phyloP scores from a whole-genome alignment of 2,797 vertebrate species.

The Meda fulgida region DNA sequence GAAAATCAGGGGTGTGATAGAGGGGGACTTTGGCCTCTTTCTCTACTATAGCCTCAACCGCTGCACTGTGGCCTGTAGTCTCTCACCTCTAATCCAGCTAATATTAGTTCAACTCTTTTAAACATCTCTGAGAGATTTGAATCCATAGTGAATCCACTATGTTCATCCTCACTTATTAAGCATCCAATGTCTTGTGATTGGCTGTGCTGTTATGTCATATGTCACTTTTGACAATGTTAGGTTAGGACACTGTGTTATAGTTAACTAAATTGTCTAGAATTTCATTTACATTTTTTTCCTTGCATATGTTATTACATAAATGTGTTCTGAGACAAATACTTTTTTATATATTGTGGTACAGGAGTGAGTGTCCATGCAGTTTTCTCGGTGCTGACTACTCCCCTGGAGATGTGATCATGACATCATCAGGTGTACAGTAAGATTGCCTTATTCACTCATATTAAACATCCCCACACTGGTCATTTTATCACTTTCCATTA shows the following conservation, averaged over 20 bases:
- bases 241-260: neutral
- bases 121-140: neutral
- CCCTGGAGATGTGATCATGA: constrained; percentile 89
- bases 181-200: neutral
- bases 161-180: neutral
- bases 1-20: constrained; percentile 64
- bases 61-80: neutral
- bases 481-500: neutral
- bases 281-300: neutral
- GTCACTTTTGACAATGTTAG: neutral
- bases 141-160: neutral
- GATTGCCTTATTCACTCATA: constrained; percentile 58
- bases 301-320: neutral
- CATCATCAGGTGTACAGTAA: constrained; percentile 94
- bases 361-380: constrained; percentile 91
- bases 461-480: neutral
- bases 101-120: constrained; percentile 7
- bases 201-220: neutral
- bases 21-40: neutral
- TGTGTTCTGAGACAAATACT: neutral
- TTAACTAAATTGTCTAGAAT: neutral
- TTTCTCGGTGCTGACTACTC: constrained; percentile 90
- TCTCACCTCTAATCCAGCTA: constrained; percentile 23
- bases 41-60: constrained; percentile 7
- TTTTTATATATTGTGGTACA: constrained; percentile 59